Evolutionary conservation across 2,888 invertebrate genomes (phyloP).

Genomic region (Gerosis bhagava): DNA sequence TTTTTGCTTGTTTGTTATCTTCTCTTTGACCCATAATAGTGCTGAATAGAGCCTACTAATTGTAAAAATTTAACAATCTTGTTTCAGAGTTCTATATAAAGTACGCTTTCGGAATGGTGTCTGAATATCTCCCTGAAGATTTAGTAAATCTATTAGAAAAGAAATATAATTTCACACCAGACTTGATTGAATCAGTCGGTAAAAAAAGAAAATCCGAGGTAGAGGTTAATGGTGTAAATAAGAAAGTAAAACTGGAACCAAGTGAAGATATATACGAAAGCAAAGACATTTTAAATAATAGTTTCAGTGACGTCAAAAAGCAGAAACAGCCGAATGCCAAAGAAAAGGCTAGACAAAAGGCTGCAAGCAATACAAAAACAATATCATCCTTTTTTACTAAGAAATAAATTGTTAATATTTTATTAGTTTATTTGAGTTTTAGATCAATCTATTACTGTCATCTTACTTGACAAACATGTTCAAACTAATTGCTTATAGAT

Average conservation of each 20-base stretch:
- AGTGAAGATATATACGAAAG: slow-evolving; percentile 54
- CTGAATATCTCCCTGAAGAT: slow-evolving; percentile 89
- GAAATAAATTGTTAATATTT: slow-evolving; percentile 5
- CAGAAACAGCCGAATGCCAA: slow-evolving; percentile 84
- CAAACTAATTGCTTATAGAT: too few relatives aligned
- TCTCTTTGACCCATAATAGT: too few relatives aligned
- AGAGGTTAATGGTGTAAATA: slow-evolving; percentile 51
- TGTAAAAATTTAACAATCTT: too few relatives aligned
- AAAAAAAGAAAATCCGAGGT: slow-evolving; percentile 80
- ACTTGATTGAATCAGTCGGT: slow-evolving; percentile 70
- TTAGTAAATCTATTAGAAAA: slow-evolving; percentile 84
- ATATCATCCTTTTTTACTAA: slow-evolving; percentile 91
- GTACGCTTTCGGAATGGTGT: slow-evolving; percentile 90
- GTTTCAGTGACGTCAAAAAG: slow-evolving; percentile 66
- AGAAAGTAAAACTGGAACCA: slow-evolving; percentile 63
- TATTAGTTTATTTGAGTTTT: too few relatives aligned
- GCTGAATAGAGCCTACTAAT: too few relatives aligned
- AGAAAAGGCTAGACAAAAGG: slow-evolving; percentile 89
- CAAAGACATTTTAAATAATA: slow-evolving; percentile 50
- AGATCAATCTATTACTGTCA: too few relatives aligned
- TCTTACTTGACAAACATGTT: too few relatives aligned
- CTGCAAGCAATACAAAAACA: slow-evolving; percentile 90
- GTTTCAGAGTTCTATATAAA: slow-evolving; percentile 84
- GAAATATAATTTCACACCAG: slow-evolving; percentile 85
- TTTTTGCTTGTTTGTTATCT: too few relatives aligned